phyloP scores from a whole-genome alignment of 2,888 invertebrate species.

The Bibio marci region DNA sequence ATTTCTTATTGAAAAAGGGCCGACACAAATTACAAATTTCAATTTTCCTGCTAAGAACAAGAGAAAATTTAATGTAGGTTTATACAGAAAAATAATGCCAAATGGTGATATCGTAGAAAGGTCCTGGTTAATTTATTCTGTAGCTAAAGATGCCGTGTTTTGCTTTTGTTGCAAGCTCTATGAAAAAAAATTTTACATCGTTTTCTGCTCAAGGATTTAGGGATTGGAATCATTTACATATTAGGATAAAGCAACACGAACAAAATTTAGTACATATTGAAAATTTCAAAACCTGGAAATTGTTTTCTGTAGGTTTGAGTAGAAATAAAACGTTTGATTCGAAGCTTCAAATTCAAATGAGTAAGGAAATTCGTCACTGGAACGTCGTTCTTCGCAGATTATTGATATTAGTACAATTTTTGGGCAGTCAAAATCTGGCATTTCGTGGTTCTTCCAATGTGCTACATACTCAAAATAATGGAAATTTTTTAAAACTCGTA shows the following conservation, averaged over 20 bases:
- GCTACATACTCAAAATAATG: not conserved
- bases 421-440: conserved; percentile 4
- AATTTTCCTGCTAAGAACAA: no score
- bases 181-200: not conserved
- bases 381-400: not conserved
- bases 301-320: not conserved
- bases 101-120: not conserved
- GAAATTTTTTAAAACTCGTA: conserved; percentile 6
- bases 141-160: not conserved
- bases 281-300: conserved; percentile 1
- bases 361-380: not conserved
- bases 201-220: conserved; percentile 1
- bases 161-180: not conserved
- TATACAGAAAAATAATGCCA: not conserved
- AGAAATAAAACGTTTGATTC: conserved; percentile 1
- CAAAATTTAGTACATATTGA: not conserved
- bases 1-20: no score
- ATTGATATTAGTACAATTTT: conserved; percentile 2
- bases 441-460: conserved; percentile 5
- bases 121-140: not conserved
- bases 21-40: no score
- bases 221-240: conserved; percentile 5
- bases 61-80: not conserved
- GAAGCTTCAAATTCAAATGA: not conserved
- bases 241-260: conserved; percentile 4